Conservation (phyloP, 2,113 vertebrate genomes). For the Climacteris rufus region DNA sequence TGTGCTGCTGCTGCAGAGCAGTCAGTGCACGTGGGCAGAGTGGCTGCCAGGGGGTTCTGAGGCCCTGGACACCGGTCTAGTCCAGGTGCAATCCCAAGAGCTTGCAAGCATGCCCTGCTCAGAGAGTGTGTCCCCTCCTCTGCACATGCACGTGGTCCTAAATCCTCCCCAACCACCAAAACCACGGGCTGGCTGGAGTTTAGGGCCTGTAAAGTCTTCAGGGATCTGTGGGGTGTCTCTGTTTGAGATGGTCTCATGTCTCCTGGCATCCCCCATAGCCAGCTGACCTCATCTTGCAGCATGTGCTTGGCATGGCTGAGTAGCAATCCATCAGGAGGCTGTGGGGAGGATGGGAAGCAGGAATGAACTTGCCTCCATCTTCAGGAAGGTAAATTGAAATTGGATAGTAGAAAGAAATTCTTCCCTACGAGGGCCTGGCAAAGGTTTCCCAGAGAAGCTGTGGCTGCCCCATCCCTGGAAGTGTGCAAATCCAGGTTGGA, state of each 20-base stretch:
- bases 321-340: background rate
- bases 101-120: background rate
- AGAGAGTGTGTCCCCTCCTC: background rate
- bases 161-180: background rate
- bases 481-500: background rate
- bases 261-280: background rate
- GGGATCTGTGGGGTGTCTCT: background rate
- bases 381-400: background rate
- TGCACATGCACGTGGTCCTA: fast-evolving
- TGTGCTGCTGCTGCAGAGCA: background rate
- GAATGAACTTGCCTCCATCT: background rate
- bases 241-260: background rate
- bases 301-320: background rate
- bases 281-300: background rate
- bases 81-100: background rate
- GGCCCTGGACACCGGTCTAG: background rate
- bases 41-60: background rate
- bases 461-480: background rate
- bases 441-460: background rate
- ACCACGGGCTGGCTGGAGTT: background rate
- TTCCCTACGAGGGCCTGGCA: background rate
- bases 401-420: background rate
- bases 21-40: background rate
- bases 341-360: background rate
- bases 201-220: background rate